Evolutionary conservation across 30 jellyfish, hydroid and myxozoan species (phyloP).

Genomic region (Rhopilema esculentum): DNA sequence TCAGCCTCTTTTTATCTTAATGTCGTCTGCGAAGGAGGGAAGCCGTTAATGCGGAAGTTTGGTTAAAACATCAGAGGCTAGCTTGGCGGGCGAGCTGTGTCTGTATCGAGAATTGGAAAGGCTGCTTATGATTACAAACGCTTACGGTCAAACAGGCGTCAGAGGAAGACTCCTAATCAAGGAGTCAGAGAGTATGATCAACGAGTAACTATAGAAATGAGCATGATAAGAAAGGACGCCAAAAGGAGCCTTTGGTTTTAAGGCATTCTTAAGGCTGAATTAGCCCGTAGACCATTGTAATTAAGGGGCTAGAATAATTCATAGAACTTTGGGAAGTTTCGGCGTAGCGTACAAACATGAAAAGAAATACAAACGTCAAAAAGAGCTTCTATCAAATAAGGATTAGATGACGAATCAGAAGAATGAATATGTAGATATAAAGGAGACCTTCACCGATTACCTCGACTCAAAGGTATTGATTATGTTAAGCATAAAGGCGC

Average conservation of each 20-base stretch:
- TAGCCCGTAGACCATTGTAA: conserved; percentile 33
- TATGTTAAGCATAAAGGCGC: conserved; percentile 46
- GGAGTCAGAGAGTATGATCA: not conserved
- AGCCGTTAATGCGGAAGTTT: not conserved
- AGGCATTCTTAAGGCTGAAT: conserved; percentile 5
- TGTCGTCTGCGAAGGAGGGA: not conserved
- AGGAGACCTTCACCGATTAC: conserved; percentile 38
- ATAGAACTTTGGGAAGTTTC: conserved; percentile 40
- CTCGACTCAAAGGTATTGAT: conserved; percentile 36
- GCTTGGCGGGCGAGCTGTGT: not conserved
- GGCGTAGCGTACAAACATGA: conserved; percentile 20
- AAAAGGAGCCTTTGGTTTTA: conserved; percentile 47
- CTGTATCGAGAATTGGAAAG: not conserved
- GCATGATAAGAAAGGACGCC: conserved; percentile 44
- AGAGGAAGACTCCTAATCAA: not conserved
- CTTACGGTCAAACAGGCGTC: not conserved
- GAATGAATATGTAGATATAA: conserved; percentile 41
- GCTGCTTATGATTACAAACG: not conserved
- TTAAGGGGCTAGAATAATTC: conserved; percentile 53
- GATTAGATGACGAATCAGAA: conserved; percentile 35
- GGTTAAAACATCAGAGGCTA: not conserved
- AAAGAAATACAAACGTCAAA: conserved; percentile 28
- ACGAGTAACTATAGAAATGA: not conserved
- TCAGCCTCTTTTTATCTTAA: not conserved
- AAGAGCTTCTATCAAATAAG: conserved; percentile 45